Conservation (phyloP, 2,113 vertebrate species). For the Nyctereutes procyonoides region DNA sequence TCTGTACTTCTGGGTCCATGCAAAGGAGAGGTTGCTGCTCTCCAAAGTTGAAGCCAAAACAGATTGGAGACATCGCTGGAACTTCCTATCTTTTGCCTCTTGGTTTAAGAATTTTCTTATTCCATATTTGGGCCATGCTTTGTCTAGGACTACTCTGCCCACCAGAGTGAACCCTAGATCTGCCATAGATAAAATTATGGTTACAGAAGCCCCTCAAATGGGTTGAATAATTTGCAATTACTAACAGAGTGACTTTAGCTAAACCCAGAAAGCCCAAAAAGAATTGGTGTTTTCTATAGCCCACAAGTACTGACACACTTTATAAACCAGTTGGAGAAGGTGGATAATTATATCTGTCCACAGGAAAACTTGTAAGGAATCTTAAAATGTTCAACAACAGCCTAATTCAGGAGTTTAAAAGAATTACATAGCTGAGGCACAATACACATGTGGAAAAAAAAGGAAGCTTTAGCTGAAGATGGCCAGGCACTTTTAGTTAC, state of each 20-base stretch:
- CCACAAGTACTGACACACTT: neutral
- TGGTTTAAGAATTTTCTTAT: constrained; percentile 38
- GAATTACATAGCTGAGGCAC: constrained; percentile 20
- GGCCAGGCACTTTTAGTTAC: neutral
- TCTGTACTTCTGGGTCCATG: neutral
- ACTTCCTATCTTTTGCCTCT: neutral
- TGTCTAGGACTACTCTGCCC: neutral
- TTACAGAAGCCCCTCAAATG: constrained; percentile 11
- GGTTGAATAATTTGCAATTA: neutral
- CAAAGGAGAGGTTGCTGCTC: neutral
- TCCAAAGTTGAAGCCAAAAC: constrained; percentile 26
- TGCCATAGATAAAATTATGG: neutral
- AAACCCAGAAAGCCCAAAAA: constrained; percentile 30
- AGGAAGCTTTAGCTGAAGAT: constrained; percentile 8
- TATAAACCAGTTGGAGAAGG: neutral
- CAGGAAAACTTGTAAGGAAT: constrained; percentile 60
- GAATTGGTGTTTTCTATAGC: neutral
- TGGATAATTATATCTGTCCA: constrained; percentile 23
- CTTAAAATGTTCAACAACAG: constrained; percentile 52
- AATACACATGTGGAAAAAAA: constrained; percentile 5
- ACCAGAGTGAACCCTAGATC: neutral
- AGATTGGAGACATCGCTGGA: neutral
- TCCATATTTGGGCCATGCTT: neutral
- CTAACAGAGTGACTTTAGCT: neutral
- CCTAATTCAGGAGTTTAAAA: constrained; percentile 49